Conservation (phyloP, 2,797 vertebrate genomes). For the Neosalanx taihuensis region DNA sequence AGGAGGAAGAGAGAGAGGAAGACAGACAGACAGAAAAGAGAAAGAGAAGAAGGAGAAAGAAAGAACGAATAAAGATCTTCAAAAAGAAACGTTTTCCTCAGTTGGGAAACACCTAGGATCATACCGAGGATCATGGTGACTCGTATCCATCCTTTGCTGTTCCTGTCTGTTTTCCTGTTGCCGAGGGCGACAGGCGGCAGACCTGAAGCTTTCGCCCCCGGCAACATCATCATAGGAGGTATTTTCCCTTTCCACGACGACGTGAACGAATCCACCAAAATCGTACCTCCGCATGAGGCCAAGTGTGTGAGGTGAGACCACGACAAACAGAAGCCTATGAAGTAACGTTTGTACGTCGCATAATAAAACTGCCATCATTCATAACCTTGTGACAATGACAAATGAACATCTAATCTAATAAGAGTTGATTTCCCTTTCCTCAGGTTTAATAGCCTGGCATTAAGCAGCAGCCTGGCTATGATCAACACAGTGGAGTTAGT, state of each 20-base stretch:
- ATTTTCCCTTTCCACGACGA: conserved; percentile 78
- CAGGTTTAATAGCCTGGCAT: conserved; percentile 72
- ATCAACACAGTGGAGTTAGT: conserved; percentile 80
- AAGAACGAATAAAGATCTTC: background rate
- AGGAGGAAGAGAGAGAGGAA: background rate
- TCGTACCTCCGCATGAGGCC: conserved; percentile 63
- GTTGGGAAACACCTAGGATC: background rate
- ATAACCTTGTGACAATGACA: background rate
- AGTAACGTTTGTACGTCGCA: background rate
- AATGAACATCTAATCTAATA: background rate
- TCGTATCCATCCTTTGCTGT: background rate
- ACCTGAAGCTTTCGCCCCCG: conserved; percentile 56
- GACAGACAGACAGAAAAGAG: background rate
- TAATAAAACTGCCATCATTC: too few relatives aligned
- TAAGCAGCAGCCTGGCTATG: conserved; percentile 78
- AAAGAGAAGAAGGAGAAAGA: background rate
- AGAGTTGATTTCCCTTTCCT: background rate
- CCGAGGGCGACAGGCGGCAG: conserved; percentile 10
- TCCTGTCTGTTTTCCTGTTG: conserved; percentile 14
- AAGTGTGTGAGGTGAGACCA: conserved; percentile 77
- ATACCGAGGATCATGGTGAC: conserved; percentile 11
- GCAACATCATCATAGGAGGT: conserved; percentile 82
- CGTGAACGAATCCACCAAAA: conserved; percentile 54
- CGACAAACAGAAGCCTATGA: background rate
- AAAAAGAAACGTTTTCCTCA: background rate